Base-by-base conservation (phyloP, 2,113 vertebrate genomes). In the Sisor rabdophorus region DNA sequence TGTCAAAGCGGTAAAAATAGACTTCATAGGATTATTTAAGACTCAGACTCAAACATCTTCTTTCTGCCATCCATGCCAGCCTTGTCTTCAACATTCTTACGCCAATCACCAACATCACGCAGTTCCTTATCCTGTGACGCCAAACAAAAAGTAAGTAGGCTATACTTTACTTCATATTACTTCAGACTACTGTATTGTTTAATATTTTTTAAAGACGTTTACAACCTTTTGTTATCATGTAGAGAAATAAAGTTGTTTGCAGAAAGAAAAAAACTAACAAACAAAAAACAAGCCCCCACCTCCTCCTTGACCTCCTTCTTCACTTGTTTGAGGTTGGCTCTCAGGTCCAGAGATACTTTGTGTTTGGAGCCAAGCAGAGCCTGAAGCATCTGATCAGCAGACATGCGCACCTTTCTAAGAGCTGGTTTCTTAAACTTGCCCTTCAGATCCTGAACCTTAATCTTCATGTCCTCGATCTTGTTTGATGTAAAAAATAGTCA, bases 301-400 rank as follows among this genome's bases (percentile, higher is more conserved):
- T 98, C 96, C 77, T 99, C 97, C 75, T 98, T 92, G 58, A 87
- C 95, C 84, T 99, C 97, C 87, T 98, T 99, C 93, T 98, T 98
- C 79, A 99, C 97, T 86, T 97, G 96, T 87, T 98, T 99, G 83
- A 99, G 93, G 90, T 97, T 98, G 89, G 95, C 94, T 73, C 97
- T 89, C 80, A 98, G 93, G 72, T 98, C 97, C 93, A 99, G 90
- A 90, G 93, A 95, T 84, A 98, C 97, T 32, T 96, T 99, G 89
- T 99, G 97, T 80, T 98, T 99, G 85, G 96, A 97, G 85, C 97
- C 96, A 85, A 98, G 92, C 87, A 98, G 90, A 3, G 96, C 97
- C 40, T 95, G 91, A 67, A 99, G 89, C 97, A 98, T 98, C 1
- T 95, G 95, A 0, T 99, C 96, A 0, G 97, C 97, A 0, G 96